phyloP scores from a whole-genome alignment of 2,797 vertebrate species.

The Astyanax mexicanus region DNA sequence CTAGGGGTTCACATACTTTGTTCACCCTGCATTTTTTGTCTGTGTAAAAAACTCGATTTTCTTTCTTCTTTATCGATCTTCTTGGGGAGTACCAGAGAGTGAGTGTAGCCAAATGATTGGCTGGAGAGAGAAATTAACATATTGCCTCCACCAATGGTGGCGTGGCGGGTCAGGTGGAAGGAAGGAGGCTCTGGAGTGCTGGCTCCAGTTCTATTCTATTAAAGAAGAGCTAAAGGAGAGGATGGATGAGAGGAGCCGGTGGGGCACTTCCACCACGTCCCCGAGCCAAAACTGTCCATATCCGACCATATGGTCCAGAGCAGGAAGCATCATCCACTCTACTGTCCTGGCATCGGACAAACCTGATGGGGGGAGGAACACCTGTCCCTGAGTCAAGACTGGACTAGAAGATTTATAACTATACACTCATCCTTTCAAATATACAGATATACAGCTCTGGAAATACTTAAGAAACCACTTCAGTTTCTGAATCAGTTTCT shows the following conservation, averaged over 20 bases:
- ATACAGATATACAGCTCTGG: too few relatives aligned
- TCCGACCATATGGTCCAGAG: constrained; percentile 52
- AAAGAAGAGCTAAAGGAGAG: constrained; percentile 30
- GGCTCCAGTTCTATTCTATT: constrained; percentile 31
- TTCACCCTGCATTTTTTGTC: too few relatives aligned
- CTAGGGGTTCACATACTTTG: too few relatives aligned
- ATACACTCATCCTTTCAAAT: too few relatives aligned
- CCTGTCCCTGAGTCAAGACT: background rate
- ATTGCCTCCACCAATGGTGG: background rate
- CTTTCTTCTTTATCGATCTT: background rate
- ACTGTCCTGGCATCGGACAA: background rate
- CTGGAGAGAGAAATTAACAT: background rate
- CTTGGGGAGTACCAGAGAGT: background rate
- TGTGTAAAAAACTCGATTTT: too few relatives aligned
- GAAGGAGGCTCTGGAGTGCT: constrained; percentile 23
- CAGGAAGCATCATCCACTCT: constrained; percentile 20
- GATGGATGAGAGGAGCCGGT: background rate
- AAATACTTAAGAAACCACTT: too few relatives aligned
- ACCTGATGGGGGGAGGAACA: background rate
- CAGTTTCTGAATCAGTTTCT: too few relatives aligned
- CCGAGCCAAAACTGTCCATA: constrained; percentile 43
- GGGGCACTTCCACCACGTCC: constrained; percentile 25
- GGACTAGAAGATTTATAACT: background rate
- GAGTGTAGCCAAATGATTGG: background rate
- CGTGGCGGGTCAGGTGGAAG: constrained; percentile 24